Evolutionary conservation across 2,888 invertebrate species (phyloP).

Genomic region (Xanthorhoe spadicearia): DNA sequence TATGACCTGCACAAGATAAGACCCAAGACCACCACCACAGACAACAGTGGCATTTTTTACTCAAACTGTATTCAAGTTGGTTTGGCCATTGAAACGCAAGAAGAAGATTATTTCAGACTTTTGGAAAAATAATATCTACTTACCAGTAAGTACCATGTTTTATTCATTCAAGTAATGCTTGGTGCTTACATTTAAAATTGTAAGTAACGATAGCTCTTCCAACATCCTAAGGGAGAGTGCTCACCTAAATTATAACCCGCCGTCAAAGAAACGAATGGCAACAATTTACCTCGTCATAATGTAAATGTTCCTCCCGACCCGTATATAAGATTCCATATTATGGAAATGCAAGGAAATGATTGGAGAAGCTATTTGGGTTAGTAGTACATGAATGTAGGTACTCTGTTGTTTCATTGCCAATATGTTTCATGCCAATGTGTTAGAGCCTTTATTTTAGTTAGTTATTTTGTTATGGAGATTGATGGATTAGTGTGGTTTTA

Average conservation of each 20-base stretch:
- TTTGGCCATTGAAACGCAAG: too few relatives aligned
- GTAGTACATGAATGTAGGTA: constrained; percentile 4
- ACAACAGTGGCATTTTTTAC: too few relatives aligned
- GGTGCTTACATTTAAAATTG: constrained; percentile 20
- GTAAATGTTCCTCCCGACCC: constrained; percentile 33
- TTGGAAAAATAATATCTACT: neutral
- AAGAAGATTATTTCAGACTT: too few relatives aligned
- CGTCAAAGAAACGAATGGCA: constrained; percentile 41
- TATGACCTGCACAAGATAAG: too few relatives aligned
- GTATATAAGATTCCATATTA: constrained; percentile 34
- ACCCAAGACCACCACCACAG: too few relatives aligned
- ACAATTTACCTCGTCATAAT: constrained; percentile 43
- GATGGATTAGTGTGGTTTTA: neutral
- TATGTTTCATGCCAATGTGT: neutral
- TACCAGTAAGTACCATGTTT: neutral
- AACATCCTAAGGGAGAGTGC: constrained; percentile 11
- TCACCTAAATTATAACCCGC: constrained; percentile 35
- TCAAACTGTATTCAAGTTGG: too few relatives aligned
- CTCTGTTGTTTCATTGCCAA: neutral
- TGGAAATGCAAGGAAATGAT: constrained; percentile 35
- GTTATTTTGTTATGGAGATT: neutral
- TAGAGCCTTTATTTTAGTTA: neutral
- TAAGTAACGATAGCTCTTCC: constrained; percentile 19
- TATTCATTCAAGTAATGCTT: neutral
- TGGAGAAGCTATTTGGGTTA: constrained; percentile 27